Conservation (phyloP, 2,888 invertebrate species). For the Caenorhabditis sp. region DNA sequence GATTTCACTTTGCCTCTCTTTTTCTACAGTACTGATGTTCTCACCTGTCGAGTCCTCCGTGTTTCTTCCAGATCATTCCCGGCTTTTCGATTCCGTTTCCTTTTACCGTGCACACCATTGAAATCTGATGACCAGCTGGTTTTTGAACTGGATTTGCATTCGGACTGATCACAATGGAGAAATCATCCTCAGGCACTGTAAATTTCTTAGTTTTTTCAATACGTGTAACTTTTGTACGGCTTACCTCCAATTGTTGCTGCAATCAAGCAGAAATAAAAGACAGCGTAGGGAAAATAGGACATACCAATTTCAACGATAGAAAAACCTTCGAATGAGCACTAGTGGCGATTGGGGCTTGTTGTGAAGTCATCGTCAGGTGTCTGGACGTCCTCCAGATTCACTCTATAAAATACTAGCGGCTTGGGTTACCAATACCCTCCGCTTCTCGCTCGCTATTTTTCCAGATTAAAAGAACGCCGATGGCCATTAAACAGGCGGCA, state of each 20-base stretch:
- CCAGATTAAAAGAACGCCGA: slow-evolving; percentile 62
- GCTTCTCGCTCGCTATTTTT: slow-evolving; percentile 41
- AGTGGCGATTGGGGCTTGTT: slow-evolving; percentile 21
- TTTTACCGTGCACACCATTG: slow-evolving; percentile 65
- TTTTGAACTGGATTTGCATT: slow-evolving; percentile 66
- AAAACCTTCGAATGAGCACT: slow-evolving; percentile 29
- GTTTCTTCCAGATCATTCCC: slow-evolving; percentile 70
- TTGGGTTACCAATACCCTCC: slow-evolving; percentile 56
- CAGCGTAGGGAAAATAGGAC: slow-evolving; percentile 6
- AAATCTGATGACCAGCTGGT: slow-evolving; percentile 67
- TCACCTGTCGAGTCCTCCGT: slow-evolving; percentile 68
- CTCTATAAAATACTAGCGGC: slow-evolving; percentile 53
- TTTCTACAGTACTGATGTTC: not conserved
- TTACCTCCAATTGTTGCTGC: not conserved
- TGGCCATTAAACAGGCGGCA: slow-evolving; percentile 56
- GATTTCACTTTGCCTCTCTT: not conserved
- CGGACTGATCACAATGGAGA: slow-evolving; percentile 62
- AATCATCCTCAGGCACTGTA: slow-evolving; percentile 30
- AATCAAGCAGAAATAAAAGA: slow-evolving; percentile 12
- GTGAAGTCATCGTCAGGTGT: slow-evolving; percentile 57
- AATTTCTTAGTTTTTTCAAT: not conserved
- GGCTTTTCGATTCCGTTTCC: slow-evolving; percentile 54
- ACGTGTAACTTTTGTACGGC: too few relatives aligned
- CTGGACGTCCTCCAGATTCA: slow-evolving; percentile 44
- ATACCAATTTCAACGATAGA: slow-evolving; percentile 27